phyloP scores from a whole-genome alignment of 2,797 vertebrate genomes.

The Apogon talboti region DNA sequence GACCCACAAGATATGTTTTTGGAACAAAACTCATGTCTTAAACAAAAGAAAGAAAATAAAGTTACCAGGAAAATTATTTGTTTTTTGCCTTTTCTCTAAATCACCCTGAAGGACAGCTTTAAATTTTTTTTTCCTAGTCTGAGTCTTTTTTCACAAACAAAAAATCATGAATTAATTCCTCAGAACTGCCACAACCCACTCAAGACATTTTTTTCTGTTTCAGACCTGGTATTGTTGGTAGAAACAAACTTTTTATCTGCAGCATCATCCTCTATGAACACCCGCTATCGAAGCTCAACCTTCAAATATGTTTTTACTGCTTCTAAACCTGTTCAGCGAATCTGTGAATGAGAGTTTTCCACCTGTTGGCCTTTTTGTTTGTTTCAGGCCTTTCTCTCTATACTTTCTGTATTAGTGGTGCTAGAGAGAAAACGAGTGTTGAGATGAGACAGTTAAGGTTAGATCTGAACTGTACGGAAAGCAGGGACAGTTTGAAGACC shows the following conservation, averaged over 20 bases:
- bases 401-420: not conserved
- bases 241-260: not conserved
- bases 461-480: not conserved
- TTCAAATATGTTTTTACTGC: conserved; percentile 8
- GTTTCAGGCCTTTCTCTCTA: not conserved
- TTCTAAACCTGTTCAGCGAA: not conserved
- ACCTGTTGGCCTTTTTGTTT: not conserved
- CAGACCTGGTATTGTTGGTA: not conserved
- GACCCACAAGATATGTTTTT: too few relatives aligned
- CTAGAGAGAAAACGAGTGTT: not conserved
- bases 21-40: too few relatives aligned
- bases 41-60: too few relatives aligned
- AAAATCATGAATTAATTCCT: conserved; percentile 31
- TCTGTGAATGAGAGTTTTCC: not conserved
- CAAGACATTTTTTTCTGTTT: conserved; percentile 8
- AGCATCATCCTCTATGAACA: not conserved
- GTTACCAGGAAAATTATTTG: too few relatives aligned
- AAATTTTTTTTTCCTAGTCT: not conserved
- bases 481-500: not conserved
- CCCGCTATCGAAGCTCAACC: not conserved
- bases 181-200: conserved; percentile 22
- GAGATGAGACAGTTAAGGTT: not conserved
- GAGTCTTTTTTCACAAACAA: conserved; percentile 7
- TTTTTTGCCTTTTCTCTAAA: too few relatives aligned
- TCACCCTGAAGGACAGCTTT: not conserved